Base-by-base conservation (phyloP, 1,140 invertebrate species). In the Neomicropteryx cornuta region DNA sequence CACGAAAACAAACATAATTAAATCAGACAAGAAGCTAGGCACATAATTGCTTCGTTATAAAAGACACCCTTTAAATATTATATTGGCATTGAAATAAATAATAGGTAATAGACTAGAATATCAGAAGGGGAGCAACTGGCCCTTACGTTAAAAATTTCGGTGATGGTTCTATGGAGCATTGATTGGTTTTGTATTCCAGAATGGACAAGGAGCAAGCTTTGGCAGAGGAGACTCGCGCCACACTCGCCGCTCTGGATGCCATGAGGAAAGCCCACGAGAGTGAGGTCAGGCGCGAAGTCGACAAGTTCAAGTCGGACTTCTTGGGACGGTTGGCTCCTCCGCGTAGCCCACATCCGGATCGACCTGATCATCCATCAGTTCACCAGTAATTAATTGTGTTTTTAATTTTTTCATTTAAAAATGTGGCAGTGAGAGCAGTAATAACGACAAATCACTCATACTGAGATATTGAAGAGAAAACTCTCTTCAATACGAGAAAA, bases 191-290 rank as follows among this genome's bases (percentile, higher is more conserved):
- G 24, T 10, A 21, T 46, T 52, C 4, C 45, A 68, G 65, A 42
- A 62, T 81, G 22, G 87, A 91, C 49, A 91, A 92, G 55, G 87
- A 93, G 53, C 85, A 88, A 46, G 87, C 86, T 3, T 57, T 92
- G 19, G 85, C 84, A 11, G 87, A 92, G 59, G 88, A 93, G 64
- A 91, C 87, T 4, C 84, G 89, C 58, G 80, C 80, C 3, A 83
- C 81, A 18, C 52, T 84, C 35, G 75, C 78, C 43, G 89, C 90
- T 11, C 61, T 95, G 36, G 90, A 95, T 59, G 88, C 87, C 3
- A 91, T 95, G 81, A 73, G 87, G 27, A 91, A 93, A 59, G 88
- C 88, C 1, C 90, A 95, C 58, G 86, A 93, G 62, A 83, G 80
- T 44, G 89, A 95, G 56, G 83, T 94, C 17, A 81, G 90, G 49